Percentiles rank a stretch among this genome's conserved stretches.
Conservation (phyloP, 2,888 invertebrate genomes). For the Eupithecia inturbata region DNA sequence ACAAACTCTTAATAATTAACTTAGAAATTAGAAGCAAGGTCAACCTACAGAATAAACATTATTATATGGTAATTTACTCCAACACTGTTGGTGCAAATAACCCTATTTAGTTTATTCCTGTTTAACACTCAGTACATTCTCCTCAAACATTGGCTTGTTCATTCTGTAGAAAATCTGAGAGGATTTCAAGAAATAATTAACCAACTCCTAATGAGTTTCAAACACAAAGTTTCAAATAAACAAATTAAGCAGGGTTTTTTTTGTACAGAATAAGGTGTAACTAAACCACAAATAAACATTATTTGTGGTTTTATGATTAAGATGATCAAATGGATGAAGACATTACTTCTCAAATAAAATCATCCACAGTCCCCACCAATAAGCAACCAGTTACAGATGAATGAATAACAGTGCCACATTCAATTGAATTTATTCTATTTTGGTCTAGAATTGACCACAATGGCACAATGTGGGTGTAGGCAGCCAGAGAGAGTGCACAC, state of each 20-base stretch:
- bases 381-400: conserved; percentile 15
- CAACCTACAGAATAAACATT: background rate
- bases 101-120: background rate
- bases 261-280: background rate
- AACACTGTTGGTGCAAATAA: background rate
- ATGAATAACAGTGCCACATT: conserved; percentile 30
- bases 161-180: background rate
- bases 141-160: background rate
- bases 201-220: background rate
- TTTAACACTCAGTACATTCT: background rate
- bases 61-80: background rate
- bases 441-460: conserved; percentile 45
- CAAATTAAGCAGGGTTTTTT: background rate
- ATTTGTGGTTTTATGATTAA: background rate
- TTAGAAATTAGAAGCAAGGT: background rate
- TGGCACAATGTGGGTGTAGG: conserved; percentile 47
- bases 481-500: conserved; percentile 45
- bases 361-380: background rate
- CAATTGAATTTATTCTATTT: conserved; percentile 47
- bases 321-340: background rate
- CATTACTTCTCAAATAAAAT: background rate
- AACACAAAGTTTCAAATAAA: too few species aligned
- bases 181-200: background rate
- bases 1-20: background rate
- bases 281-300: too few species aligned